These are phyloP conservation scores for Petrocephalus schoutedeni DNA, from an alignment of 2,797 vertebrate genomes.

Conservation along the genomic window DNA sequence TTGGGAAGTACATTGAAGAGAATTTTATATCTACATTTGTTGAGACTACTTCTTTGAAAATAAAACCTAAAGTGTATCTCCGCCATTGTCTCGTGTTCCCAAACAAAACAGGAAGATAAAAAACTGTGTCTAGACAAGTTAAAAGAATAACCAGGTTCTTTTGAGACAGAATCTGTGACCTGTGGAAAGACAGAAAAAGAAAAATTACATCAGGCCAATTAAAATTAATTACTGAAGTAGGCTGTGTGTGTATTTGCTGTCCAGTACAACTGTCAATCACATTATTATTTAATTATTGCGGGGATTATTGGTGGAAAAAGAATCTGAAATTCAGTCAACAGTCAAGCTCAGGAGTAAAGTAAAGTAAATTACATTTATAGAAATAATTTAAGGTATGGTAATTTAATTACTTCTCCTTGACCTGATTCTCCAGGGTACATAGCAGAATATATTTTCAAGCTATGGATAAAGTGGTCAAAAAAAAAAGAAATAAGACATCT, in stretches of 20 bases:
- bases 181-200: neutral
- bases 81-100: neutral
- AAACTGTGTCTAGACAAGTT: neutral
- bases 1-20: neutral
- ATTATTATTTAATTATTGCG: neutral
- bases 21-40: neutral
- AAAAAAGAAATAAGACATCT: constrained; percentile 21
- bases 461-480: constrained; percentile 25
- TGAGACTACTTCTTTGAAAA: neutral
- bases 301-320: neutral
- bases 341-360: neutral
- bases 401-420: constrained; percentile 16
- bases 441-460: constrained; percentile 25
- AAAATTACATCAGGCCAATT: neutral
- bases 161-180: neutral
- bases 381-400: neutral
- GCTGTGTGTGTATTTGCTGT: neutral
- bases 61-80: neutral
- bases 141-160: neutral
- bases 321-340: neutral
- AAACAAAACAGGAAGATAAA: neutral
- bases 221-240: neutral
- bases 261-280: neutral
- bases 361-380: constrained; percentile 12
- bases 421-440: constrained; percentile 26